A percentile compares a stretch with the other conserved stretches of the same genome.
Evolutionary conservation across 2,113 vertebrate species (phyloP).

Genomic region (Okapia johnstoni): DNA sequence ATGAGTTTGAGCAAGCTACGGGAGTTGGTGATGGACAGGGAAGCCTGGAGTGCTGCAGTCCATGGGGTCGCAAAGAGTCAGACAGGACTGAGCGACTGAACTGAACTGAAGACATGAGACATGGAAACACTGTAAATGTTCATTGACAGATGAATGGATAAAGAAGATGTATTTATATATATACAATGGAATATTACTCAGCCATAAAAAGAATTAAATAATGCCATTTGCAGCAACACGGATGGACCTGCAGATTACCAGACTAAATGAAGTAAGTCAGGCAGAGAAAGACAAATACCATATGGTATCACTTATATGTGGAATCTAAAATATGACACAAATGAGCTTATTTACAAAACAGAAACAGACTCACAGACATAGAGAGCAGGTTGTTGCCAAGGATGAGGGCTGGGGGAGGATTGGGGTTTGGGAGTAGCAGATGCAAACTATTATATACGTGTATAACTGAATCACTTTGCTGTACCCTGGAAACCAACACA

Average conservation of each 20-base stretch:
- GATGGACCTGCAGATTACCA: not conserved
- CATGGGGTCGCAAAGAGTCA: not conserved
- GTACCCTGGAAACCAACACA: not conserved
- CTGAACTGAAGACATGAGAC: not conserved
- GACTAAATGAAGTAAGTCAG: not conserved
- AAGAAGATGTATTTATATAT: not conserved
- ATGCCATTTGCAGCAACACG: not conserved
- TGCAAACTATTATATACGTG: not conserved
- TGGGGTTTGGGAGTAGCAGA: not conserved
- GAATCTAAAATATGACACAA: not conserved
- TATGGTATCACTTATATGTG: not conserved
- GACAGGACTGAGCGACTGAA: not conserved
- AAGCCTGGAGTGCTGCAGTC: not conserved
- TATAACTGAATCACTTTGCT: not conserved
- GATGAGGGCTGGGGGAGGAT: not conserved
- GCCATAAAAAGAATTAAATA: not conserved
- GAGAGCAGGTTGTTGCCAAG: not conserved
- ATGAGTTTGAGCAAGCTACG: accelerated
- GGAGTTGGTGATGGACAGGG: not conserved
- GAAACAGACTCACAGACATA: not conserved
- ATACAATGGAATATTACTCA: not conserved
- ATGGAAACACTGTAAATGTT: not conserved
- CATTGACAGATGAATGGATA: not conserved
- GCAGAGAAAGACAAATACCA: not conserved
- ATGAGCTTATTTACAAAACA: not conserved